A percentile compares a stretch with the other conserved stretches of the same genome.
These are phyloP conservation scores for Ctenodactylus gundi DNA, from an alignment of 2,113 vertebrate species.

Conservation along the genomic window DNA sequence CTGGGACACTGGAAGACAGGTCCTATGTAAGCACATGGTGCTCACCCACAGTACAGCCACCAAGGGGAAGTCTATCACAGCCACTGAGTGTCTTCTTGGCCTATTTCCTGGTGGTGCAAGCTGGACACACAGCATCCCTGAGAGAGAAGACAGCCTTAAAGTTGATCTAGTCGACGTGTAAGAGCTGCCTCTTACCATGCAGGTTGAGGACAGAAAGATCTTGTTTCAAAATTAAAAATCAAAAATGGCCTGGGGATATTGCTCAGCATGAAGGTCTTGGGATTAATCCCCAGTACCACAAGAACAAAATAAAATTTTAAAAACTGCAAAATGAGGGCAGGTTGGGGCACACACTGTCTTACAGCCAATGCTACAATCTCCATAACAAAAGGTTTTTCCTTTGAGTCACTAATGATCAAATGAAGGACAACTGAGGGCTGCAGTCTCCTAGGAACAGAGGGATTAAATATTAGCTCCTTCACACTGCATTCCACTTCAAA, in stretches of 20 bases:
- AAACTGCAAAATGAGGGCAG: not conserved
- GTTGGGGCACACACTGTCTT: not conserved
- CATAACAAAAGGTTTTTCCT: not conserved
- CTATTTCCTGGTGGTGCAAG: not conserved
- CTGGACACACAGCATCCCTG: not conserved
- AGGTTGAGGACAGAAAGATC: not conserved
- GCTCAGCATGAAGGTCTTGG: no score
- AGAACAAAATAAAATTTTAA: no score
- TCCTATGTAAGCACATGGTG: fast-evolving
- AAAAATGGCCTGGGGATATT: no score
- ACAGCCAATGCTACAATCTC: not conserved
- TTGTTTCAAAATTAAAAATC: no score
- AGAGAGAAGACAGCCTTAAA: not conserved
- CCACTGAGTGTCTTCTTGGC: not conserved
- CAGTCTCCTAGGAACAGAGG: not conserved
- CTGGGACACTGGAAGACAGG: not conserved
- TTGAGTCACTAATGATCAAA: not conserved
- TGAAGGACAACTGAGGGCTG: not conserved
- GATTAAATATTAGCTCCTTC: not conserved
- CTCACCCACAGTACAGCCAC: not conserved
- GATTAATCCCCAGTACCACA: no score
- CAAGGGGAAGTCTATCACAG: not conserved
- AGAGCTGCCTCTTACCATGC: not conserved
- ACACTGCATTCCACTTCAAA: not conserved
- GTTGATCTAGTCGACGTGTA: not conserved